Conservation (phyloP, 2,113 vertebrate genomes). For the Scalopus aquaticus region DNA sequence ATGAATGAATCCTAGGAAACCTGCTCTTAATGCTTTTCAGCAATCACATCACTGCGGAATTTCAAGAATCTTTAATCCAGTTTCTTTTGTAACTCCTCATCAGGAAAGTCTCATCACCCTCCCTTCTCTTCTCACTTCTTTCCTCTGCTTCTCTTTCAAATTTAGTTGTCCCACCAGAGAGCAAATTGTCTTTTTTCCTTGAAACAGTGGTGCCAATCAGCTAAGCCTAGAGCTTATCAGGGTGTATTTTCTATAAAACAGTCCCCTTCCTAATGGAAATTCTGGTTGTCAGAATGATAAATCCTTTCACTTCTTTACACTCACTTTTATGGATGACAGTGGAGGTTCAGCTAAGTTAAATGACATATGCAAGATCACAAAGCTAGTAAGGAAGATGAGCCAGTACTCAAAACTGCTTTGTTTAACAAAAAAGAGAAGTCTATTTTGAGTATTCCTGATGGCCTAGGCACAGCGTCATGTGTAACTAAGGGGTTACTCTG, state of each 20-base stretch:
- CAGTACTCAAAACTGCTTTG: background rate
- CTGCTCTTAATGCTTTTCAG: background rate
- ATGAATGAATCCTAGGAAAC: background rate
- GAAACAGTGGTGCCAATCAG: background rate
- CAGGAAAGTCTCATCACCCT: background rate
- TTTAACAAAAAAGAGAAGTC: background rate
- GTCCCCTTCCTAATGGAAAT: background rate
- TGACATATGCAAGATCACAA: background rate
- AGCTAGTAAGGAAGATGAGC: background rate
- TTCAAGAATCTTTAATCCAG: background rate
- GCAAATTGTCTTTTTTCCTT: background rate
- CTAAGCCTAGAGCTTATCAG: background rate
- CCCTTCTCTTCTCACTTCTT: background rate
- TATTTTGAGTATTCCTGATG: background rate
- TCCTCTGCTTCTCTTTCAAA: background rate
- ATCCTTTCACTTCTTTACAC: background rate
- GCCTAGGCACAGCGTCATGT: background rate
- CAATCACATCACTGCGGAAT: background rate
- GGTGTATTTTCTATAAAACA: background rate
- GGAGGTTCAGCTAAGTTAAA: background rate
- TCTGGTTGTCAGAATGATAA: slow-evolving; percentile 1
- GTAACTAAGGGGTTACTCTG: fast-evolving
- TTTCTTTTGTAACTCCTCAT: background rate
- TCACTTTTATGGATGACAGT: background rate
- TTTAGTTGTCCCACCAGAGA: background rate